Percentiles rank a stretch among this genome's conserved stretches.
Evolutionary conservation across 2,113 vertebrate genomes (phyloP).

Genomic region (Sprattus sprattus): DNA sequence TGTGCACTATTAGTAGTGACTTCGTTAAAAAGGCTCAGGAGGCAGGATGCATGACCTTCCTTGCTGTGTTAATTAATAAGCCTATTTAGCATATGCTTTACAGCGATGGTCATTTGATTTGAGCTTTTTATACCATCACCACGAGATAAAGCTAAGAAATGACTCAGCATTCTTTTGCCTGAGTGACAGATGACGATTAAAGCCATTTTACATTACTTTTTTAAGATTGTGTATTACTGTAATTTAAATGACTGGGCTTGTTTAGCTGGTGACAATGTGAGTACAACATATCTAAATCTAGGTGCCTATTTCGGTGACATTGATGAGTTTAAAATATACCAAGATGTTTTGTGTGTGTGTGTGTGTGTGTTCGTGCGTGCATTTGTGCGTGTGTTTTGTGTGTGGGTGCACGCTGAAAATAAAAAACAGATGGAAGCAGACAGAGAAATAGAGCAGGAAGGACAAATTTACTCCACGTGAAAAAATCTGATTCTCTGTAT

Average conservation of each 20-base stretch:
- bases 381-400: slow-evolving; percentile 1
- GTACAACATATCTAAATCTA: background rate
- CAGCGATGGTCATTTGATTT: background rate
- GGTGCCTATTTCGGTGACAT: background rate
- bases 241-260: background rate
- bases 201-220: background rate
- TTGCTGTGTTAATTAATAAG: background rate
- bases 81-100: background rate
- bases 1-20: background rate
- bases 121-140: background rate
- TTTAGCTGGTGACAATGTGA: background rate
- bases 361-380: background rate
- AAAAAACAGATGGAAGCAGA: background rate
- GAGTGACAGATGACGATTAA: slow-evolving; percentile 9
- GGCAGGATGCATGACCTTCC: background rate
- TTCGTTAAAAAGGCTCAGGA: background rate
- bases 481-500: background rate
- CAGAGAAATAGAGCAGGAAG: slow-evolving; percentile 7
- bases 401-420: background rate
- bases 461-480: slow-evolving; percentile 7
- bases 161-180: background rate
- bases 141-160: background rate
- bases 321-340: background rate
- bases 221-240: background rate
- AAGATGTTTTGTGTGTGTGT: background rate